Conservation (phyloP, 2,113 vertebrate species). For the Oreotragus oreotragus region DNA sequence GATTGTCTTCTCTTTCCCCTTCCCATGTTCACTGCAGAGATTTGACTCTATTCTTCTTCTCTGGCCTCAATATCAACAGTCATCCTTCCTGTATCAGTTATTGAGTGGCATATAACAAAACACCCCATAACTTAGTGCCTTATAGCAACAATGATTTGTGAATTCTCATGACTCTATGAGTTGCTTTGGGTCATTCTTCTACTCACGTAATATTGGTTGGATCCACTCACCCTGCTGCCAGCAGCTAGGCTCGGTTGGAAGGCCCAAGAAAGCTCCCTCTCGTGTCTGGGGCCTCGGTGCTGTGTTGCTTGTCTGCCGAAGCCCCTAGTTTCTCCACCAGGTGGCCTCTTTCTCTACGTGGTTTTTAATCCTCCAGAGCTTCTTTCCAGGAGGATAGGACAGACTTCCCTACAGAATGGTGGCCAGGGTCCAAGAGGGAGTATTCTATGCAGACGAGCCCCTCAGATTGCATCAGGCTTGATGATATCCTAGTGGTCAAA, state of each 20-base stretch:
- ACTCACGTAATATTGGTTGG: background rate
- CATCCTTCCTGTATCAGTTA: background rate
- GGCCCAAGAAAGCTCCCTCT: background rate
- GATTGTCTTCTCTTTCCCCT: background rate
- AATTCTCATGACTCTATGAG: background rate
- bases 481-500: background rate
- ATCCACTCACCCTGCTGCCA: background rate
- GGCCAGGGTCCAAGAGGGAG: background rate
- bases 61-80: background rate
- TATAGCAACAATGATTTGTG: background rate
- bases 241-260: background rate
- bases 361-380: background rate
- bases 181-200: background rate
- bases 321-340: slow-evolving; percentile 13
- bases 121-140: background rate
- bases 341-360: slow-evolving; percentile 18
- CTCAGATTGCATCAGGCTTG: background rate
- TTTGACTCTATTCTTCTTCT: background rate
- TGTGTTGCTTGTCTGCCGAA: background rate
- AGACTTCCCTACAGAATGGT: background rate
- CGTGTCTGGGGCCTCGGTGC: background rate
- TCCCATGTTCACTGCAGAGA: background rate
- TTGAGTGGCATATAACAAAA: background rate
- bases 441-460: background rate
- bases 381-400: background rate